Evolutionary conservation across 2,888 invertebrate species (phyloP).

Genomic region (Pollenia griseotomentosa): DNA sequence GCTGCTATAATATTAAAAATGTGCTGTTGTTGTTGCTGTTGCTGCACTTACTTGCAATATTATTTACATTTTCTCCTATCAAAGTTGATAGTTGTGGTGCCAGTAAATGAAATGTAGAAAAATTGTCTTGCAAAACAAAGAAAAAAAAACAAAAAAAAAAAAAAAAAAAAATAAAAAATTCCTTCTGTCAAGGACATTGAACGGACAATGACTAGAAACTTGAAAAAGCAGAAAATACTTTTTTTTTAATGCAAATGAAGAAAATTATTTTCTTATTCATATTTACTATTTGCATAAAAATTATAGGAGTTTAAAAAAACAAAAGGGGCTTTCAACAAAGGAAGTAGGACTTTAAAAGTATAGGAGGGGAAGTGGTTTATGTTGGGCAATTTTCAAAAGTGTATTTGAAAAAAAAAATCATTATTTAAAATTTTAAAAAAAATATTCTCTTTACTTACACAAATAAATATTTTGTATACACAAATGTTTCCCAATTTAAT

Average conservation of each 20-base stretch:
- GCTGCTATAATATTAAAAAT: background rate
- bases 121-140: constrained; percentile 30
- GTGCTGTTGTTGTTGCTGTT: background rate
- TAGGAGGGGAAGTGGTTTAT: too few species aligned
- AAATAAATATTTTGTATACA: too few species aligned
- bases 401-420: too few species aligned
- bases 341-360: background rate
- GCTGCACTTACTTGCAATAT: constrained; percentile 37
- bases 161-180: background rate
- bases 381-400: too few species aligned
- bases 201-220: constrained; percentile 52
- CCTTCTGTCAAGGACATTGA: constrained; percentile 70
- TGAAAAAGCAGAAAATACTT: background rate
- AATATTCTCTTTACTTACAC: too few species aligned
- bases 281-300: constrained; percentile 46
- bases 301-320: background rate
- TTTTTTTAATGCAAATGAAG: constrained; percentile 22
- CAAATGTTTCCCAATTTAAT: background rate
- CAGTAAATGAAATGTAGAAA: constrained; percentile 48
- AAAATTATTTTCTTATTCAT: constrained; percentile 42
- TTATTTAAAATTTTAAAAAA: too few species aligned
- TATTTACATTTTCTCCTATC: constrained; percentile 42
- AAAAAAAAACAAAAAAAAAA: background rate
- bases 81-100: constrained; percentile 40
- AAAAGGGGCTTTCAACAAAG: background rate